Conservation (phyloP, 2,113 vertebrate genomes). For the Nyctibius bracteatus region DNA sequence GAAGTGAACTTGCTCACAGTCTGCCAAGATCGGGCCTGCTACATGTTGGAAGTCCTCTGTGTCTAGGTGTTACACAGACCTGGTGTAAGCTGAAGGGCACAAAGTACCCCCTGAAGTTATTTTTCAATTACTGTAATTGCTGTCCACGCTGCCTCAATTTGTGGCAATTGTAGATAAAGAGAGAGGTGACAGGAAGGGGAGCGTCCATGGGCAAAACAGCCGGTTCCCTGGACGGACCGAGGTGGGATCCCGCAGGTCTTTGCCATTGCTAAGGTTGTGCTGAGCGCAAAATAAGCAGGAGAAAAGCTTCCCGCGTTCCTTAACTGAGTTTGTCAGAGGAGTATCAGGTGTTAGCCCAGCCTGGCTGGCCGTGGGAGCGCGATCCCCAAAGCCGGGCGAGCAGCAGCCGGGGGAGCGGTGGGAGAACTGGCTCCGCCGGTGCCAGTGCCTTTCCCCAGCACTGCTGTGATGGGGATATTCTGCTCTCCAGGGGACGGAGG, state of each 20-base stretch:
- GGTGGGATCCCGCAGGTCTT: fast-evolving
- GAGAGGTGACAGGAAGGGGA: neutral
- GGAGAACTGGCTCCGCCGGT: neutral
- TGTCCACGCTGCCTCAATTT: neutral
- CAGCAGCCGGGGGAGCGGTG: fast-evolving
- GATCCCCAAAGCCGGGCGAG: neutral
- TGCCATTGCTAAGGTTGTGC: neutral
- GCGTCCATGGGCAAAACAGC: fast-evolving
- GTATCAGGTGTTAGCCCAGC: neutral
- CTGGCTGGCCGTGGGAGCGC: neutral
- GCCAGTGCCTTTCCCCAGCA: neutral
- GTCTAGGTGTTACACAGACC: fast-evolving
- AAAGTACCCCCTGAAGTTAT: neutral
- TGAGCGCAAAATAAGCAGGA: neutral
- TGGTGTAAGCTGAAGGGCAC: neutral
- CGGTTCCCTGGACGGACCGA: neutral
- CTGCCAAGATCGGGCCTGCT: neutral
- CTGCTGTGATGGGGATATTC: neutral
- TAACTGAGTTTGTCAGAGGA: neutral
- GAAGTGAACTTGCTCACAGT: neutral
- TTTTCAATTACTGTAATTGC: neutral
- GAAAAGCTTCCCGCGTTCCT: neutral
- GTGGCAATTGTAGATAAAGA: neutral
- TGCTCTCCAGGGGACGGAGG: neutral
- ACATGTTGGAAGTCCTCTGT: neutral